A percentile compares a stretch with the other conserved stretches of the same genome.
phyloP scores from a whole-genome alignment of 2,888 invertebrate genomes.

The Muschampia plurimacula region DNA sequence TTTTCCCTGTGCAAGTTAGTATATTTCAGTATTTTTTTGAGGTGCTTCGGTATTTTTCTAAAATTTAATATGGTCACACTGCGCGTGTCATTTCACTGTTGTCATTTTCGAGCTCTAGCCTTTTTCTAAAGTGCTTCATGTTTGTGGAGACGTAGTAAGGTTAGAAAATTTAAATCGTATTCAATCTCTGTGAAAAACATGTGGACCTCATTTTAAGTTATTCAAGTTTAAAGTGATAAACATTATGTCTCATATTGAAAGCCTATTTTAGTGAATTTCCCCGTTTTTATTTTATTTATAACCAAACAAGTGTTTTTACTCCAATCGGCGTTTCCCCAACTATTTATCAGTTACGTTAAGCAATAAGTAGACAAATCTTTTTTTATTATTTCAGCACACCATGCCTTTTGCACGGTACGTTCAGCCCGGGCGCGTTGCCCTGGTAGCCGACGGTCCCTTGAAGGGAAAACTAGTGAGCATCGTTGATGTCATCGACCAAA shows the following conservation, averaged over 20 bases:
- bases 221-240: neutral
- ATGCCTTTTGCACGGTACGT: constrained; percentile 97
- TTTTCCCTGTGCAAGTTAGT: too few species aligned
- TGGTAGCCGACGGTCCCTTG: constrained; percentile 95
- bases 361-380: neutral
- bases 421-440: constrained; percentile 98
- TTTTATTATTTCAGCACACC: constrained; percentile 71
- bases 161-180: constrained; percentile 72
- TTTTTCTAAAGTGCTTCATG: constrained; percentile 70
- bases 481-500: constrained; percentile 99
- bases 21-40: too few species aligned
- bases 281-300: constrained; percentile 9
- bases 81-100: neutral
- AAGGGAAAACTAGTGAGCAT: constrained; percentile 97
- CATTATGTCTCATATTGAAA: neutral
- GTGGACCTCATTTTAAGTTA: neutral
- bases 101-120: constrained; percentile 46
- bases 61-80: too few species aligned
- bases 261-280: constrained; percentile 22
- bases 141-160: constrained; percentile 78
- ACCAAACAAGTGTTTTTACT: constrained; percentile 13
- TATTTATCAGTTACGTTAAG: neutral
- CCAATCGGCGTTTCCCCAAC: constrained; percentile 12
- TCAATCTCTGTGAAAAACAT: constrained; percentile 54
- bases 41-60: too few species aligned